Evolutionary conservation across 2,113 vertebrate genomes (phyloP), one percentile per base, ranked within the genome.

Genomic region (Scortum barcoo): DNA sequence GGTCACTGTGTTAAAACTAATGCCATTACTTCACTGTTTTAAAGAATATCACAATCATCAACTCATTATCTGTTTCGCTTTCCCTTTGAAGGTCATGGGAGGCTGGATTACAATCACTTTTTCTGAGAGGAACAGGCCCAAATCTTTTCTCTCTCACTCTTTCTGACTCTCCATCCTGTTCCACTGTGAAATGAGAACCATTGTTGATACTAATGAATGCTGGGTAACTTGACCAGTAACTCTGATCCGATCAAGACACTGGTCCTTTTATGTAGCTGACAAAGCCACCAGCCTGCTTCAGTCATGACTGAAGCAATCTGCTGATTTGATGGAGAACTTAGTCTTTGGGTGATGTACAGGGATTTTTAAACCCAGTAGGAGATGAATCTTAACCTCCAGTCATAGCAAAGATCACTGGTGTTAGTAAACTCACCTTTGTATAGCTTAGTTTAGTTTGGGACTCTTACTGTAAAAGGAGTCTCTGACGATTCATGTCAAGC

Each of bases 181-280:
- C 50, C 22, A 22, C 20, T 51, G 50, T 51, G 50, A 51, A 51
- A 51, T 51, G 7, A 51, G 50, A 51, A n/a, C 50, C 50, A 7
- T n/a, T 20, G 19, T 22, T 33, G 66, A 33, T 51, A 33, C 46
- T 69, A 69, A 69, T 70, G 48, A 70, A 70, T 53, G 30, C 67
- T 54, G 22, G 19, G 67, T 70, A 70, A 70, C 38, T 20, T 54
- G 67, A 70, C 48, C 48, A 13, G 30, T 70, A 24, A 5, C 66
- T 12, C 44, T 46, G n/a, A n/a, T 50, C 48, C 24, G 30, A 70
- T 54, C 19, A n/a, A 53, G 28, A 70, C 67, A 70, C 67, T 53
- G 67, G 20, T 36, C 13, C 67, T 70, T 70, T 70, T n/a, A 70
- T 40, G 38, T 40, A 10, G 38, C 38, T 42, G 40, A 42, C 40